Evolutionary conservation across 2,888 invertebrate genomes (phyloP), one percentile per base, ranked within the genome.

Genomic region (Malacosoma neustria): DNA sequence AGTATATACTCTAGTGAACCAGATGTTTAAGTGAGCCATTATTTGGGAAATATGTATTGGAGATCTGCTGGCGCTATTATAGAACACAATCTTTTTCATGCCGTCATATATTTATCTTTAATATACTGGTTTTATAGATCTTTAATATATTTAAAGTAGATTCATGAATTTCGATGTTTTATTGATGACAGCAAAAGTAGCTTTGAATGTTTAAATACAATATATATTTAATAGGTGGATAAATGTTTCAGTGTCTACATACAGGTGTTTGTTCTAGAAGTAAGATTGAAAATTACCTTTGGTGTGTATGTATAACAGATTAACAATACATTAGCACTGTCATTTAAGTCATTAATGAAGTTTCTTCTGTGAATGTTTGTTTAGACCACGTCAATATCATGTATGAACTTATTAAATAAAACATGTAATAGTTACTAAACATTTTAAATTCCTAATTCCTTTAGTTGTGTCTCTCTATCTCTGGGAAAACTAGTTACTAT

Each of bases 331-430:
- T 62, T 58, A 74, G 72, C 75, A 76, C 74, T 55, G 70, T 71
- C 65, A 69, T 61, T 66, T 51, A 62, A 66, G 65, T 76, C 72
- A 73, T 72, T 64, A 69, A 71, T 72, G 64, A 70, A 72, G 58
- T 68, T 65, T 63, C 71, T 68, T 71, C 62, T 67, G 65, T 67
- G 68, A 60, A 69, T 56, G 64, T 60, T 61, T 61, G 59, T 70
- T 68, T 71, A 70, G 64, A 74, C 70, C 71, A 75, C 73, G 69
- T 66, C 51, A 59, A 56, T 56, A 54, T 53, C 64, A 74, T 76
- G 74, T 81, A 77, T 77, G 71, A 80, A 77, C 66, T 65, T 72
- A 74, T 70, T 70, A 73, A 77, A 77, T 75, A 81, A 79, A 77
- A 76, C 72, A 72, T 72, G 56, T 67, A 68, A 65, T 42, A 41